These are phyloP conservation scores for Paradoxurus hermaphroditus DNA, from an alignment of 2,113 vertebrate genomes.

Conservation along the genomic window DNA sequence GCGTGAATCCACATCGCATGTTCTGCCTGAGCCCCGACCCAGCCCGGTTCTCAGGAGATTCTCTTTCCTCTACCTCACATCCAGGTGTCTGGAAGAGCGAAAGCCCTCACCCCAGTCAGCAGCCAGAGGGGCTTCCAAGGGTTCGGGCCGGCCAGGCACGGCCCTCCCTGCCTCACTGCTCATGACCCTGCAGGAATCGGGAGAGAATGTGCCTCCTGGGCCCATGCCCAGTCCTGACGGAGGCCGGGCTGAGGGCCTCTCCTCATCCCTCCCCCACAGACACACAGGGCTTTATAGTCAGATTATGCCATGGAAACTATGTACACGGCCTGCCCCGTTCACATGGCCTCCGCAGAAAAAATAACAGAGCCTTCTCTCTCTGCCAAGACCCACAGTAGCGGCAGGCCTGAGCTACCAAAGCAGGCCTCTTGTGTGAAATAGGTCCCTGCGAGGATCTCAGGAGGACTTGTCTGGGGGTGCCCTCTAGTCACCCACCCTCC, in stretches of 20 bases:
- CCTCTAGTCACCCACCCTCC: background rate
- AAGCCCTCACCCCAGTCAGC: background rate
- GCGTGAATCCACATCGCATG: background rate
- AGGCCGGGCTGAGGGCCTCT: conserved; percentile 37
- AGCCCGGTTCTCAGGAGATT: background rate
- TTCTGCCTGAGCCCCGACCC: background rate
- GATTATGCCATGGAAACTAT: conserved; percentile 78
- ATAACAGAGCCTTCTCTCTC: conserved; percentile 46
- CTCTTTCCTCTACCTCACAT: conserved; percentile 21
- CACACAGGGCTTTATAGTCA: conserved; percentile 70
- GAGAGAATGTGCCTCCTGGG: conserved; percentile 52
- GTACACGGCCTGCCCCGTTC: conserved; percentile 64
- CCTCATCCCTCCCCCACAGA: conserved; percentile 57
- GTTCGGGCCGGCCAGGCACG: background rate
- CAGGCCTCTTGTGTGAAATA: conserved; percentile 52
- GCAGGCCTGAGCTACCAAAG: conserved; percentile 9
- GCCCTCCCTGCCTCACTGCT: background rate
- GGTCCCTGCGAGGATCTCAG: conserved; percentile 50
- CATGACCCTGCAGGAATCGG: conserved; percentile 25
- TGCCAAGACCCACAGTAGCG: conserved; percentile 64
- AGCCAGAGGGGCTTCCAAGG: conserved; percentile 12
- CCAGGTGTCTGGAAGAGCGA: background rate
- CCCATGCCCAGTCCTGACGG: conserved; percentile 22
- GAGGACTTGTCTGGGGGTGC: background rate
- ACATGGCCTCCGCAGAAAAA: conserved; percentile 74